A percentile compares a stretch with the other conserved stretches of the same genome.
Conservation (phyloP, 2,888 invertebrate genomes). For the Patella caerulea region DNA sequence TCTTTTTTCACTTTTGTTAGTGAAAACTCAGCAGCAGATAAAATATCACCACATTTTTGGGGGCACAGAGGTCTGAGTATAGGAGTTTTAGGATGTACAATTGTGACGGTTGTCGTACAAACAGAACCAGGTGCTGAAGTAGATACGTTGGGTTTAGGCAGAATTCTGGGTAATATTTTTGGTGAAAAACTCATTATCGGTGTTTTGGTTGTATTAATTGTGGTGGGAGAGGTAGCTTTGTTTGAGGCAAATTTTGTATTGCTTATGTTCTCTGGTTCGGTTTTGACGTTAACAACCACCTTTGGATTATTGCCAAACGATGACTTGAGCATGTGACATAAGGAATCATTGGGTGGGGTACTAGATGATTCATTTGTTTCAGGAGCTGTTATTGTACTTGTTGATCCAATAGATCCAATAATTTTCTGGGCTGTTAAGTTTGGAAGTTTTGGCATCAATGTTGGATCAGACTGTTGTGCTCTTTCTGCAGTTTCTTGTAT, state of each 20-base stretch:
- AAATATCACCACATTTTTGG: neutral
- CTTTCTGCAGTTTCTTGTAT: conserved; percentile 41
- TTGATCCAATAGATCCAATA: no score
- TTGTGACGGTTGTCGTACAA: neutral
- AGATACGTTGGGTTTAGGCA: neutral
- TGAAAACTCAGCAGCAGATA: neutral
- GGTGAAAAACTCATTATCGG: neutral
- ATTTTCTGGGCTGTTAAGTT: no score
- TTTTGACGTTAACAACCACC: neutral
- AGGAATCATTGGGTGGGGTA: neutral
- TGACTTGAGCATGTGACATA: neutral
- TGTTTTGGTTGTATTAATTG: neutral
- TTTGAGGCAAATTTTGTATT: neutral
- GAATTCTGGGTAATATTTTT: neutral
- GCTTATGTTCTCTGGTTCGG: neutral
- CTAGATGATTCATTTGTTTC: neutral
- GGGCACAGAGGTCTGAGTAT: neutral
- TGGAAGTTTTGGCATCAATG: neutral
- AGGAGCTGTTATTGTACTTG: neutral
- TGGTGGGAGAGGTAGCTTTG: neutral
- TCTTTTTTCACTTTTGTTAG: conserved; percentile 4
- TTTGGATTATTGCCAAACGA: neutral
- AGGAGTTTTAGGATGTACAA: neutral
- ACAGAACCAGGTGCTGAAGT: no score
- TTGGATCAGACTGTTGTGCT: conserved; percentile 30